phyloP scores from a whole-genome alignment of 2,888 invertebrate genomes.

The Drosophila incognita region DNA sequence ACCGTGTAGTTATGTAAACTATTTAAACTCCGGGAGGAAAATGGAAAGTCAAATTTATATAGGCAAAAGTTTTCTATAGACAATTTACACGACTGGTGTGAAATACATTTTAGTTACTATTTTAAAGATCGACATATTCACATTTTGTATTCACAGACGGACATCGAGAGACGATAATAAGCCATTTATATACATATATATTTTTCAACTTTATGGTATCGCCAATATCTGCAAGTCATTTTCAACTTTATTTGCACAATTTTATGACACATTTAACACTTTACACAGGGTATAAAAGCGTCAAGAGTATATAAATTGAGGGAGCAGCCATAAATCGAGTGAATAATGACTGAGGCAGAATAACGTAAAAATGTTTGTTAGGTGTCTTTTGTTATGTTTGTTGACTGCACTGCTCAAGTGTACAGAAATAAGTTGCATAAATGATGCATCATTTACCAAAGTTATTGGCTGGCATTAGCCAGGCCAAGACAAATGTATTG shows the following conservation, averaged over 20 bases:
- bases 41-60: not conserved
- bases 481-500: constrained; percentile 57
- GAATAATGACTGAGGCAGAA: constrained; percentile 13
- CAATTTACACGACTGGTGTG: not conserved
- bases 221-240: not conserved
- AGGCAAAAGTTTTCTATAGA: not conserved
- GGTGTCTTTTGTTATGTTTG: constrained; percentile 1
- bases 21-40: not conserved
- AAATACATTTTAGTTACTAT: not conserved
- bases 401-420: not conserved
- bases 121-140: not conserved
- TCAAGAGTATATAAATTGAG: not conserved
- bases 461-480: constrained; percentile 46
- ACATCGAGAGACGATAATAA: not conserved
- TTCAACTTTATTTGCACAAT: not conserved
- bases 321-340: constrained; percentile 26
- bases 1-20: not conserved
- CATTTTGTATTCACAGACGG: not conserved
- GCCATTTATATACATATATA: not conserved
- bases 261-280: constrained; percentile 5
- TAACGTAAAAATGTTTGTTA: constrained; percentile 36
- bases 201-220: not conserved
- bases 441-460: constrained; percentile 55
- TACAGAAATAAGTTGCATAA: constrained; percentile 43
- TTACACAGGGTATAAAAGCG: constrained; percentile 2